These are phyloP conservation scores for Sipha flava DNA, from an alignment of 1,140 invertebrate genomes.

Conservation along the genomic window DNA sequence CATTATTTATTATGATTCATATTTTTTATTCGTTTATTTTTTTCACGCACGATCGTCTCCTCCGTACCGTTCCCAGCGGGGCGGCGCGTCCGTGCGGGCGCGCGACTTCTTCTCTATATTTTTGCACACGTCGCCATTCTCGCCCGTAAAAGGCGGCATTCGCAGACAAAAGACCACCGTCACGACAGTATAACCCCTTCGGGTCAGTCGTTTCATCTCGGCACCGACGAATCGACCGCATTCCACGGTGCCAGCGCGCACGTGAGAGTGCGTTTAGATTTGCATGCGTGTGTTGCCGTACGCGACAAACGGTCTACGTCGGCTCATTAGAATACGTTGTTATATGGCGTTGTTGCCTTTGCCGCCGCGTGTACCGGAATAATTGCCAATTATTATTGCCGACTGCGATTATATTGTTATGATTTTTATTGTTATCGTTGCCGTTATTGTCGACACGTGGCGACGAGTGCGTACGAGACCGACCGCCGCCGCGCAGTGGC, in stretches of 20 bases:
- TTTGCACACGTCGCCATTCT: too few relatives aligned
- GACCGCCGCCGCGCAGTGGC: too few relatives aligned
- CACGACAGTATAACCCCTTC: background rate
- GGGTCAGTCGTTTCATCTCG: constrained; percentile 8
- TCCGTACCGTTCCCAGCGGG: background rate
- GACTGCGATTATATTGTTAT: too few relatives aligned
- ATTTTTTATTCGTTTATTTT: background rate
- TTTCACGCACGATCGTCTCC: background rate
- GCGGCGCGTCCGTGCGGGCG: too few relatives aligned
- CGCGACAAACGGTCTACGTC: too few relatives aligned
- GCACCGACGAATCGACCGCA: background rate
- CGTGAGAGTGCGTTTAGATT: background rate
- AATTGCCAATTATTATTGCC: background rate
- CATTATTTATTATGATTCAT: too few relatives aligned
- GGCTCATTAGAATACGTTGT: too few relatives aligned
- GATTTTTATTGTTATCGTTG: too few relatives aligned
- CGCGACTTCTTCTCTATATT: background rate
- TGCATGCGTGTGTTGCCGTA: background rate
- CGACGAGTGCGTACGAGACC: too few relatives aligned
- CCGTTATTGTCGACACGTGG: too few relatives aligned
- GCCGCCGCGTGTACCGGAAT: background rate
- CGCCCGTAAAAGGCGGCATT: background rate
- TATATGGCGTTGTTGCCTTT: too few relatives aligned
- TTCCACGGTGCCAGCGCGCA: background rate
- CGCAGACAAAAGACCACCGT: background rate